These are phyloP conservation scores for Drosophila ercepeae DNA, from an alignment of 1,140 invertebrate species.

Conservation along the genomic window DNA sequence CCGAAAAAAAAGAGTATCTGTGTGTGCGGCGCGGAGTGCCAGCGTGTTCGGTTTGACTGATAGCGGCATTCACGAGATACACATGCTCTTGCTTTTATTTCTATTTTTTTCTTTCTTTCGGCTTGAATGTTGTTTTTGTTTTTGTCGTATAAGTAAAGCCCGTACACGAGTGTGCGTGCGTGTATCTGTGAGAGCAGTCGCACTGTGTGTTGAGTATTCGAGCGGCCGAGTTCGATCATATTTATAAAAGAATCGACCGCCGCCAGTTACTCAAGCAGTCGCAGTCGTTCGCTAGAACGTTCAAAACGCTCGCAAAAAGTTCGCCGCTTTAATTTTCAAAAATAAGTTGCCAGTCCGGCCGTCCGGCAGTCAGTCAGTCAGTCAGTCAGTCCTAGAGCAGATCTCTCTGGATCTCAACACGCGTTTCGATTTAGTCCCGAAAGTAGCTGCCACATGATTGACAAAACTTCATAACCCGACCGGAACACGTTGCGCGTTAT, in stretches of 20 bases:
- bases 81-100: constrained; percentile 25
- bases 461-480: constrained; percentile 59
- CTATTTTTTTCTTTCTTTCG: too few relatives aligned
- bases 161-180: too few relatives aligned
- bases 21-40: constrained; percentile 26
- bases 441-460: constrained; percentile 54
- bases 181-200: background rate
- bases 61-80: constrained; percentile 78
- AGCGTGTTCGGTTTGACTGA: constrained; percentile 70
- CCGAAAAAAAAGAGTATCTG: background rate
- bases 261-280: constrained; percentile 71
- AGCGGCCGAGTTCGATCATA: constrained; percentile 55
- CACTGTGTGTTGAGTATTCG: constrained; percentile 1
- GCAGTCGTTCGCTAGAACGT: constrained; percentile 74
- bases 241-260: constrained; percentile 77
- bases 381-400: constrained; percentile 19
- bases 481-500: constrained; percentile 64
- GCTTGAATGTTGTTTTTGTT: background rate
- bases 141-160: too few relatives aligned
- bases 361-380: background rate
- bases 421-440: constrained; percentile 8
- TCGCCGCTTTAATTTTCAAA: background rate
- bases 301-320: constrained; percentile 23
- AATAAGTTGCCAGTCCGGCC: background rate
- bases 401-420: constrained; percentile 19